phyloP scores from a whole-genome alignment of 1,140 invertebrate genomes.

The Drosophila littoralis region DNA sequence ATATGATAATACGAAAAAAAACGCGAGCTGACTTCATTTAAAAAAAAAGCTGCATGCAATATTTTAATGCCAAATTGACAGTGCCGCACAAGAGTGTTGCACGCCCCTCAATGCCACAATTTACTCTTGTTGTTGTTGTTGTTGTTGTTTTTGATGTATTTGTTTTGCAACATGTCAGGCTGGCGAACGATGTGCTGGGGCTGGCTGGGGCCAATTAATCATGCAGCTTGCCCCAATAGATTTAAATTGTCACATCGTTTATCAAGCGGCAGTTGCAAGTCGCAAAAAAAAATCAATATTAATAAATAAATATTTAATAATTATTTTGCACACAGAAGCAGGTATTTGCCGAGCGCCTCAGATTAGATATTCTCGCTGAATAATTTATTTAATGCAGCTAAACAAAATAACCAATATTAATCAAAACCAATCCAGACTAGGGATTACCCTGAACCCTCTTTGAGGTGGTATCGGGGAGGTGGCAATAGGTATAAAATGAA shows the following conservation, averaged over 20 bases:
- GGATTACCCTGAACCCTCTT: too few relatives aligned
- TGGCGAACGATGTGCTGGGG: conserved; percentile 28
- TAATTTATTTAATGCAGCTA: too few relatives aligned
- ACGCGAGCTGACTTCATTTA: conserved; percentile 24
- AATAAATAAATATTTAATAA: conserved; percentile 57
- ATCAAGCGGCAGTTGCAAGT: conserved; percentile 47
- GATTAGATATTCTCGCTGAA: not conserved
- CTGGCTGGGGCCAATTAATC: conserved; percentile 71
- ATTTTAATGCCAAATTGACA: conserved; percentile 75
- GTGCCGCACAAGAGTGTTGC: conserved; percentile 61
- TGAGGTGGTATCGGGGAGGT: too few relatives aligned
- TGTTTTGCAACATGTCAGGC: conserved; percentile 55
- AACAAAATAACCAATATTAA: too few relatives aligned
- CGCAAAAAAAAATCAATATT: conserved; percentile 38
- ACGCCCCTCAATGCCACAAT: conserved; percentile 18
- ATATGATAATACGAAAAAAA: not conserved
- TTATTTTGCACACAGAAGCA: conserved; percentile 14
- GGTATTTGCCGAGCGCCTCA: conserved; percentile 1
- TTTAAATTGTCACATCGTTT: conserved; percentile 81
- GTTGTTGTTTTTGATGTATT: conserved; percentile 49
- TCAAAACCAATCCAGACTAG: too few relatives aligned
- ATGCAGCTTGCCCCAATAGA: conserved; percentile 70
- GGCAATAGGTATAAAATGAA: too few relatives aligned
- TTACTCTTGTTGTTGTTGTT: conserved; percentile 4
- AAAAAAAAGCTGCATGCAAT: conserved; percentile 46